Percentiles rank a stretch among this genome's conserved stretches.
Evolutionary conservation across 2,113 vertebrate species (phyloP).

Genomic region (Tapirus terrestris): DNA sequence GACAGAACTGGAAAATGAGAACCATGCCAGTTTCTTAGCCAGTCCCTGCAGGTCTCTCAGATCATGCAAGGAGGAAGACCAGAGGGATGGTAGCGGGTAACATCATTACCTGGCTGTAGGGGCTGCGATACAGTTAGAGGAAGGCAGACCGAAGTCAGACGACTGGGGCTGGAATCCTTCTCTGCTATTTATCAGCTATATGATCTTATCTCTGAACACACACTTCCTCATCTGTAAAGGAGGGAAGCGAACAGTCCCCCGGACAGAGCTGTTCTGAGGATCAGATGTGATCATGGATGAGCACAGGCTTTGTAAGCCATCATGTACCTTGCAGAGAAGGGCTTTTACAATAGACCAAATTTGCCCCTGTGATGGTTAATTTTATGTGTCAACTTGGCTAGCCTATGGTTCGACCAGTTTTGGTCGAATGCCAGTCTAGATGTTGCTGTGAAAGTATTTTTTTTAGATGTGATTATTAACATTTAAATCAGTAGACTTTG

Average conservation of each 20-base stretch:
- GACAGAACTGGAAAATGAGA: conserved; percentile 33
- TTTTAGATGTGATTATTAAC: not conserved
- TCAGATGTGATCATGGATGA: not conserved
- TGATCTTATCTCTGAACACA: not conserved
- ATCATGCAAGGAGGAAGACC: not conserved
- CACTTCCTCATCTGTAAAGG: not conserved
- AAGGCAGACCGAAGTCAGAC: not conserved
- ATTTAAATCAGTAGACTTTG: not conserved
- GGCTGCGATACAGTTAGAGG: not conserved
- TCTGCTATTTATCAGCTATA: not conserved
- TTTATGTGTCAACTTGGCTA: not conserved
- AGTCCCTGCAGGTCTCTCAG: not conserved
- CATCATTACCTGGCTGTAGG: not conserved
- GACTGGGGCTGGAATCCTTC: not conserved
- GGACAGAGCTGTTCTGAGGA: not conserved
- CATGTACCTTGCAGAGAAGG: not conserved
- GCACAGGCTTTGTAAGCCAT: not conserved
- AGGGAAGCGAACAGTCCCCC: not conserved
- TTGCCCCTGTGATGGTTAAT: not conserved
- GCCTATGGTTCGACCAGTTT: not conserved
- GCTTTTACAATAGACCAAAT: not conserved
- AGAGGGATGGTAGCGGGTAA: not conserved
- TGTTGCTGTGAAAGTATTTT: not conserved
- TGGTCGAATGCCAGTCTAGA: not conserved
- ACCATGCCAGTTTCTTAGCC: not conserved